phyloP scores from a whole-genome alignment of 2,113 vertebrate genomes.

The Barnardius zonarius region DNA sequence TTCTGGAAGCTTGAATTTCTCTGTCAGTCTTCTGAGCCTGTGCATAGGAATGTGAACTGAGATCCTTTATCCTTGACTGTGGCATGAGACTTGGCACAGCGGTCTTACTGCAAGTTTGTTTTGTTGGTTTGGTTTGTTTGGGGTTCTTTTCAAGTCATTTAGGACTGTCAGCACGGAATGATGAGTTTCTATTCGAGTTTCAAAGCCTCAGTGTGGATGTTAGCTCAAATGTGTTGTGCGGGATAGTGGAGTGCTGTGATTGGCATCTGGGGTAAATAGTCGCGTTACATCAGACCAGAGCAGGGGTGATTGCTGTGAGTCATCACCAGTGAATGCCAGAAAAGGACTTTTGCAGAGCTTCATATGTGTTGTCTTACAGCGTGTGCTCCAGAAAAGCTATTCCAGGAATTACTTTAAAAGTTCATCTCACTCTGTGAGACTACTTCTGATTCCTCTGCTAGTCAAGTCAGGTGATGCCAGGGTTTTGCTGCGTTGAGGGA shows the following conservation, averaged over 20 bases:
- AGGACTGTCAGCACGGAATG: not conserved
- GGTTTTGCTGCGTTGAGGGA: not conserved
- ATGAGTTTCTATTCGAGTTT: not conserved
- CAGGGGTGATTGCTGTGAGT: not conserved
- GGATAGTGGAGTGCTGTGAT: not conserved
- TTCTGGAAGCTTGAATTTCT: not conserved
- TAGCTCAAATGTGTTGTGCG: accelerated
- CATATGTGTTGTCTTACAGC: not conserved
- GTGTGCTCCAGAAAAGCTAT: not conserved
- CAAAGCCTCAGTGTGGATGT: not conserved
- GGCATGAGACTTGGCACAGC: not conserved
- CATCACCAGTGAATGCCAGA: not conserved
- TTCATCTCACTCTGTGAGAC: not conserved
- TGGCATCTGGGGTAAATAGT: not conserved
- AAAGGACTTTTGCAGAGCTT: not conserved
- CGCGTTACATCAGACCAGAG: not conserved
- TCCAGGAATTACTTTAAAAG: not conserved
- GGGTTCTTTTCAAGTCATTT: not conserved
- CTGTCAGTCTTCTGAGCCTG: not conserved
- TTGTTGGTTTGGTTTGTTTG: not conserved
- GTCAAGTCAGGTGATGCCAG: not conserved
- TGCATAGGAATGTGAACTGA: not conserved
- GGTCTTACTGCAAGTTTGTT: not conserved
- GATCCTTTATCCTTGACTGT: not conserved
- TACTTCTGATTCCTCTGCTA: not conserved